These are phyloP conservation scores for Patella caerulea DNA, from an alignment of 2,888 invertebrate genomes.

Conservation along the genomic window DNA sequence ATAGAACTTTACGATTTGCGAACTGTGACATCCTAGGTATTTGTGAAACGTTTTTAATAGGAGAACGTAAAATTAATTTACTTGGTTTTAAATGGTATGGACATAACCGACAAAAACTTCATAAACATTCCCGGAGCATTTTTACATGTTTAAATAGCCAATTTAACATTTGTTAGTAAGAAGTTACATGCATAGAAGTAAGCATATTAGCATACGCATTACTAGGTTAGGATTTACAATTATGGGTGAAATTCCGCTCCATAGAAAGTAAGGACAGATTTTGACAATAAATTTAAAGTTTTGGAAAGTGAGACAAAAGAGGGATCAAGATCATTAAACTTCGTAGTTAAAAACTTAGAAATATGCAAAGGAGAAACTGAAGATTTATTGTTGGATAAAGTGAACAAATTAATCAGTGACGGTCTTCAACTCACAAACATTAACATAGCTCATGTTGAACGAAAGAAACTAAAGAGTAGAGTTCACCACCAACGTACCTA, in stretches of 20 bases:
- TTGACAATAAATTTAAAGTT: too few relatives aligned
- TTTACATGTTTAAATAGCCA: too few relatives aligned
- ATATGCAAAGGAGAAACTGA: not conserved
- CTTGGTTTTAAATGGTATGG: not conserved
- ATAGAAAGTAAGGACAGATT: too few relatives aligned
- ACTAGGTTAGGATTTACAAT: too few relatives aligned
- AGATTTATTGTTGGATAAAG: not conserved
- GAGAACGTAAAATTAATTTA: not conserved
- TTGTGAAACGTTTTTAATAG: conserved; percentile 5
- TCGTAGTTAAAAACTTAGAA: not conserved
- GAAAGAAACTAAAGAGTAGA: not conserved
- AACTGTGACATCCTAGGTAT: conserved; percentile 1
- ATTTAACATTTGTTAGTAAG: too few relatives aligned
- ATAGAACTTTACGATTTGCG: not conserved
- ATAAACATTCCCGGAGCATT: not conserved
- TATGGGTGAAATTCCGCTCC: too few relatives aligned
- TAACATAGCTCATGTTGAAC: not conserved
- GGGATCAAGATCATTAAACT: not conserved
- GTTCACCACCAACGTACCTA: not conserved
- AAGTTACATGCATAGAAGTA: too few relatives aligned
- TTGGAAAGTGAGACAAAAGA: too few relatives aligned
- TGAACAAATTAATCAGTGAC: conserved; percentile 2
- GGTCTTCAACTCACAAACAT: not conserved
- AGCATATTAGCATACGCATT: too few relatives aligned
- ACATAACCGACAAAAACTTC: not conserved